Percentiles rank a stretch among this genome's conserved stretches.
Evolutionary conservation across 2,113 vertebrate genomes (phyloP).

Genomic region (Ceyx margarethae): DNA sequence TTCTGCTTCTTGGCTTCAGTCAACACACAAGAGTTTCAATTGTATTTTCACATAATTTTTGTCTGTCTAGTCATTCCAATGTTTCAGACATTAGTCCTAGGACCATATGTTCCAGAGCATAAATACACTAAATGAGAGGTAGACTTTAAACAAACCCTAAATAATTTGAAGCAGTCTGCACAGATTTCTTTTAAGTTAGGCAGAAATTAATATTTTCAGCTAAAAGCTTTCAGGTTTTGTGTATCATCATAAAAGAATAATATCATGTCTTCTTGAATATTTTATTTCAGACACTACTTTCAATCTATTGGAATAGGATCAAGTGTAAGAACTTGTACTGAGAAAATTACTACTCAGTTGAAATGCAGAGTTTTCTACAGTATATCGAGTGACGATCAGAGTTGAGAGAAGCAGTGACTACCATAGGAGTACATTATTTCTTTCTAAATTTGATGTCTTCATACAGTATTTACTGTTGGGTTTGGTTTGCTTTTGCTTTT

Average conservation of each 20-base stretch:
- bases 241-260: background rate
- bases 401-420: background rate
- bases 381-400: background rate
- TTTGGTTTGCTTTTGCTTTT: background rate
- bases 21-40: background rate
- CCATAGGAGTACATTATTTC: background rate
- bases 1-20: constrained; percentile 25
- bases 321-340: background rate
- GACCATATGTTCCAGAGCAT: constrained; percentile 4
- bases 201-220: background rate
- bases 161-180: background rate
- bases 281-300: background rate
- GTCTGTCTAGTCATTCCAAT: background rate
- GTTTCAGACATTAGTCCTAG: constrained; percentile 19
- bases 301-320: background rate
- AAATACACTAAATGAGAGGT: constrained; percentile 29
- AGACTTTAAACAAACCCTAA: constrained; percentile 14
- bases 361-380: background rate
- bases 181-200: background rate
- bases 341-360: background rate
- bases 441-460: background rate
- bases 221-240: constrained; percentile 4
- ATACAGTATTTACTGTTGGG: background rate
- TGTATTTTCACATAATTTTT: background rate
- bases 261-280: background rate